Base-by-base conservation (phyloP, 92 coral and sea anemone genomes). In the Phenganax marumi region DNA sequence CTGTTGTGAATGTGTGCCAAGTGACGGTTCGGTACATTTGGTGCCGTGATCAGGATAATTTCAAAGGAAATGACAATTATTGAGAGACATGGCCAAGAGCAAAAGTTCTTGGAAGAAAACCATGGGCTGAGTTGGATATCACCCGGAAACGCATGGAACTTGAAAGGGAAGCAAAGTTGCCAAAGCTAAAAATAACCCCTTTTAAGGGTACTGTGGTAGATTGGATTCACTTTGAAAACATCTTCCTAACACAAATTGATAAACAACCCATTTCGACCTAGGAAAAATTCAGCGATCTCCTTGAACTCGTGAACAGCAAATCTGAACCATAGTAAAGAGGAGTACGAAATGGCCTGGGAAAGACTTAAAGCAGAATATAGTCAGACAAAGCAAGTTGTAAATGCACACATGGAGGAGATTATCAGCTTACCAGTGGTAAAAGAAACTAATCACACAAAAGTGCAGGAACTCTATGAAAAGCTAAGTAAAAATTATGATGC, bases 181-280 rank as follows among this genome's bases (percentile, higher is more conserved):
- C 90, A 11, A 73, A 86, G 70, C 61, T 86, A 10, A 89, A 68
- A 54, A 89, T 82, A 9, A 86, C 90, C 14, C 90, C 88, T 3
- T 90, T 90, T 71, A 84, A 84, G 21, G 93, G 90, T 4, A 89
- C 88, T 17, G 33, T 88, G 4, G 73, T 75, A 8, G 90, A 87
- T 50, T 90, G 91, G 91, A 76, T 88, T 18, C 77, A 87, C 19
- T 90, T 90, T 63, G 85, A 85, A 64, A 90, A 87, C 70, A 87
- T 81, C 85, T 90, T 90, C 48, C 14, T 81, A 3, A 75, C 85
- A 18, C 93, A 90, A 81, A 71, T 90, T 10, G 75, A 86, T 73
- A 62, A 26, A 26, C 60, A 75, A 68, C 81, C 80, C 0, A 76
- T 91, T 24, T 84, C 89, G 13, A 87, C 79, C 54, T 87, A 88